A percentile compares a stretch with the other conserved stretches of the same genome.
Evolutionary conservation across 1,140 invertebrate species (phyloP).

Genomic region (Pseudachorutes palmiensis): DNA sequence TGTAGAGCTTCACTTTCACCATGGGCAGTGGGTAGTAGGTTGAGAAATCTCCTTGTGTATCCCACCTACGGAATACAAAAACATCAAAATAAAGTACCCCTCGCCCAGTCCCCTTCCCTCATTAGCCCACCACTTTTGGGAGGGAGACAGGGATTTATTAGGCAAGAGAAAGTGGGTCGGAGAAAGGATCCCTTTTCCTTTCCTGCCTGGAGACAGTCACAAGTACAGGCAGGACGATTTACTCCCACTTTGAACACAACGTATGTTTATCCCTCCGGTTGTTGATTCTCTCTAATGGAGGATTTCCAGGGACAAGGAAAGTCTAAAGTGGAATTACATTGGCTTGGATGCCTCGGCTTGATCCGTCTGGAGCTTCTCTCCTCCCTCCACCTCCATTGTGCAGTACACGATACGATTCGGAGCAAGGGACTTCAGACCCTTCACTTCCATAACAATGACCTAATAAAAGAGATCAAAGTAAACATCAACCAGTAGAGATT

Average conservation of each 20-base stretch:
- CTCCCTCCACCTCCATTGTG: slow-evolving; percentile 98
- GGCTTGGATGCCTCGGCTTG: slow-evolving; percentile 98
- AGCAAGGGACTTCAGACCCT: slow-evolving; percentile 90
- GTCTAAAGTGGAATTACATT: slow-evolving; percentile 56
- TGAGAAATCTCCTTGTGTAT: slow-evolving; percentile 95
- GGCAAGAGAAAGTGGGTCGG: no score
- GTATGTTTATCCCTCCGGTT: not conserved
- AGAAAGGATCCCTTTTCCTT: no score
- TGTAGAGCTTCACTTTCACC: slow-evolving; percentile 95
- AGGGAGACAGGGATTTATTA: no score
- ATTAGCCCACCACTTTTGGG: no score
- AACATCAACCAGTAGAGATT: no score
- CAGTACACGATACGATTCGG: slow-evolving; percentile 98
- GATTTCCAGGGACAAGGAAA: not conserved
- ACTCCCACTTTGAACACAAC: not conserved
- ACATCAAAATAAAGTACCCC: not conserved
- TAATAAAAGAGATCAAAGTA: no score
- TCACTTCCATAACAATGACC: slow-evolving; percentile 97
- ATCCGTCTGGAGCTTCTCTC: slow-evolving; percentile 97
- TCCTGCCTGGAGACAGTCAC: no score
- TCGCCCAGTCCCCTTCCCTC: no score
- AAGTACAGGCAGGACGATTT: no score
- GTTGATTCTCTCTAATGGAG: not conserved
- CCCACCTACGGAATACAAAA: slow-evolving; percentile 60
- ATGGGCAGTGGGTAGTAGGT: slow-evolving; percentile 92